Conservation (phyloP, 1,140 invertebrate species). For the Drosophila pallidifrons region DNA sequence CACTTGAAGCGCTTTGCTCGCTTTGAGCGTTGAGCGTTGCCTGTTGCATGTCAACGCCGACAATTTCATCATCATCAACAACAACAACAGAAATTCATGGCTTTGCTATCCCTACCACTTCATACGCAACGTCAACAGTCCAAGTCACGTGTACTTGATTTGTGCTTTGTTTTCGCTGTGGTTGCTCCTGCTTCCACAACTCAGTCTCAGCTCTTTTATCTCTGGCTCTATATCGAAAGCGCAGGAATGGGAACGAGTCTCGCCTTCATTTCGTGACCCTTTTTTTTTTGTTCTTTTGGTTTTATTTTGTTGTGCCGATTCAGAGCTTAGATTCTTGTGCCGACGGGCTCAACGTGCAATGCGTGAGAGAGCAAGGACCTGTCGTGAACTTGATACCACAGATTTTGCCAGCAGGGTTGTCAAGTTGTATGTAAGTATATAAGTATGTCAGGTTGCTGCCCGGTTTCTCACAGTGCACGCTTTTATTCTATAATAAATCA, state of each 20-base stretch:
- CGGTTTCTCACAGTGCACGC: conserved; percentile 11
- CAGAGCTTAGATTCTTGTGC: conserved; percentile 31
- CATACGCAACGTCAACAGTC: conserved; percentile 50
- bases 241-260: conserved; percentile 22
- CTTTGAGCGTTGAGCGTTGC: conserved; percentile 30
- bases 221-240: conserved; percentile 60
- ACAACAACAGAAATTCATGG: conserved; percentile 6
- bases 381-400: conserved; percentile 73
- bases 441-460: neutral
- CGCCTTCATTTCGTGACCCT: conserved; percentile 69
- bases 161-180: conserved; percentile 64
- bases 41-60: conserved; percentile 80
- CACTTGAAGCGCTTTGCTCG: conserved; percentile 45
- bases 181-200: conserved; percentile 1
- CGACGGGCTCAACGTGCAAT: conserved; percentile 15
- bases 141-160: conserved; percentile 81
- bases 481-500: conserved; percentile 10
- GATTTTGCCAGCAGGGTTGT: conserved; percentile 31
- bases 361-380: conserved; percentile 79
- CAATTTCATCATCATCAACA: conserved; percentile 73
- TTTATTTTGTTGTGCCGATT: conserved; percentile 13
- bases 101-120: conserved; percentile 26
- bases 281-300: conserved; percentile 37
- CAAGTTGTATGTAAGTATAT: neutral
- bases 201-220: conserved; percentile 58